These are phyloP conservation scores for Tanypteryx hageni DNA, from an alignment of 2,888 invertebrate genomes.

Conservation along the genomic window DNA sequence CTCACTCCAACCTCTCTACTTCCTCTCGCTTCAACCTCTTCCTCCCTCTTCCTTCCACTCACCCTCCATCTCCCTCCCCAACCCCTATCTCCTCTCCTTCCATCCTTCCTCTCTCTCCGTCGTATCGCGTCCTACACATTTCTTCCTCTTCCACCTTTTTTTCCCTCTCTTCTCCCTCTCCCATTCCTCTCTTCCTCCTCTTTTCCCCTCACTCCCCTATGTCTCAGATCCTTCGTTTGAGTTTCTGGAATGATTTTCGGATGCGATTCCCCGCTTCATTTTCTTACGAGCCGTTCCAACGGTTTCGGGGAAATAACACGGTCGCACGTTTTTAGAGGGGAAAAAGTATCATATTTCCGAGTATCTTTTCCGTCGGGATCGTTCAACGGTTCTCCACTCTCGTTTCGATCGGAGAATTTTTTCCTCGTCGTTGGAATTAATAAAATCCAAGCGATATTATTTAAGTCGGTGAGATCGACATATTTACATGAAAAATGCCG, in stretches of 20 bases:
- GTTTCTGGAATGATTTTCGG: slow-evolving; percentile 28
- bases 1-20: too few relatives aligned
- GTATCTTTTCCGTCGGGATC: slow-evolving; percentile 7
- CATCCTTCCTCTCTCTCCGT: slow-evolving; percentile 65
- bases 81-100: slow-evolving; percentile 68
- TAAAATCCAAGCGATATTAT: background rate
- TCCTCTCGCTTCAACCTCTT: too few relatives aligned
- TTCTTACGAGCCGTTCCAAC: slow-evolving; percentile 19
- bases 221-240: slow-evolving; percentile 11
- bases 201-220: background rate
- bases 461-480: background rate
- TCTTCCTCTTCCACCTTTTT: slow-evolving; percentile 49
- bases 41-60: slow-evolving; percentile 38
- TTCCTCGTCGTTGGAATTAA: background rate
- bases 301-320: background rate
- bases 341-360: background rate
- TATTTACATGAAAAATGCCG: background rate
- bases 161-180: background rate
- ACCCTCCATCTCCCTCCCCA: slow-evolving; percentile 71
- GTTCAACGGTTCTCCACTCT: background rate
- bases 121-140: too few relatives aligned
- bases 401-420: background rate
- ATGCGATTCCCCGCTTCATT: slow-evolving; percentile 21
- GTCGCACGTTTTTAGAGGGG: background rate
- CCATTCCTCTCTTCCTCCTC: background rate